Percentiles rank a stretch among this genome's conserved stretches.
Evolutionary conservation across 2,797 vertebrate genomes (phyloP).

Genomic region (Melanotaenia maccullochi): DNA sequence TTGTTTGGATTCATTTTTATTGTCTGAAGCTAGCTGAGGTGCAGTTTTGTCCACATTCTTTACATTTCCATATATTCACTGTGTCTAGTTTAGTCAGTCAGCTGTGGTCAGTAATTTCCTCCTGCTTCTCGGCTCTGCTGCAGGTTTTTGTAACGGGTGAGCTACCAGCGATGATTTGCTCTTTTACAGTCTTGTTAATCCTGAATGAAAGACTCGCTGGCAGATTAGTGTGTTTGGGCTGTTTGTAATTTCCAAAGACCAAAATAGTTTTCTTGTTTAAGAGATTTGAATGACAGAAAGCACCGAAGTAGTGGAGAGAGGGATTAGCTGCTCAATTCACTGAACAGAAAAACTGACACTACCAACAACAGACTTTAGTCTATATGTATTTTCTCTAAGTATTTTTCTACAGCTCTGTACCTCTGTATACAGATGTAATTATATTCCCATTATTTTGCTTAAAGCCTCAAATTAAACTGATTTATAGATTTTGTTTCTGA

Average conservation of each 20-base stretch:
- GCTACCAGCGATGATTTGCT: constrained; percentile 35
- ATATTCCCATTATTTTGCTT: no score
- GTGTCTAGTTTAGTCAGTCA: no score
- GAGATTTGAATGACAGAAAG: constrained; percentile 34
- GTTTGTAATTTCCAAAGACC: constrained; percentile 34
- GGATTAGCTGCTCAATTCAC: constrained; percentile 33
- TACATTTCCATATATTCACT: background rate
- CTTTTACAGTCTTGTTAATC: constrained; percentile 47
- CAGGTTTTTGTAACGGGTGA: constrained; percentile 23
- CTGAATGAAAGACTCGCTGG: constrained; percentile 33
- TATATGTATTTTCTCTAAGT: no score
- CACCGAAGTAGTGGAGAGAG: constrained; percentile 9
- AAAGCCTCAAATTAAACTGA: no score
- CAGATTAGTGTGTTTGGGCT: constrained; percentile 34
- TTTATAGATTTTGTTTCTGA: no score
- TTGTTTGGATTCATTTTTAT: no score
- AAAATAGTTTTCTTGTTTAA: constrained; percentile 15
- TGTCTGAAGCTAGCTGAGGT: no score
- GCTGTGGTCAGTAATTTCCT: background rate
- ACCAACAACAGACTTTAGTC: constrained; percentile 6
- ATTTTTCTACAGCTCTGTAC: no score
- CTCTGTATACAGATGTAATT: no score
- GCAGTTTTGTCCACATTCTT: no score
- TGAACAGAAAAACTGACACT: constrained; percentile 10
- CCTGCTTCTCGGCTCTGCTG: background rate